These are phyloP conservation scores for Rhopalosiphum maidis DNA, from an alignment of 1,140 invertebrate species.

Conservation along the genomic window DNA sequence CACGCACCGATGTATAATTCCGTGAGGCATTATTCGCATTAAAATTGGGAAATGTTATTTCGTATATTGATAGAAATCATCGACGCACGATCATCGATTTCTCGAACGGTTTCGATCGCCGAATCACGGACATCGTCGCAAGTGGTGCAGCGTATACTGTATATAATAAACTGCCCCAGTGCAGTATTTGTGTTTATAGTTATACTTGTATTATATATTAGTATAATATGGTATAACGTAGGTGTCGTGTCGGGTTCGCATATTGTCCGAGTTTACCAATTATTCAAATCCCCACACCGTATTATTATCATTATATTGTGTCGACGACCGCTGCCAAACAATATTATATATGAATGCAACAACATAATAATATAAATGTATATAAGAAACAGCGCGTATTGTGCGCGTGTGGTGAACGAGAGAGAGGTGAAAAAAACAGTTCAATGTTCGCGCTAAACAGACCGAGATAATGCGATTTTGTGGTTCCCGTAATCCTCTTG, in stretches of 20 bases:
- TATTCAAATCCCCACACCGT: constrained; percentile 43
- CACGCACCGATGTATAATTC: neutral
- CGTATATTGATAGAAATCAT: constrained; percentile 12
- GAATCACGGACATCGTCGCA: neutral
- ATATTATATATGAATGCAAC: constrained; percentile 40
- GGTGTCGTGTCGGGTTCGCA: constrained; percentile 21
- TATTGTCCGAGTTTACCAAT: constrained; percentile 55
- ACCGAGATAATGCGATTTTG: constrained; percentile 57
- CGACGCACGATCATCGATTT: constrained; percentile 5
- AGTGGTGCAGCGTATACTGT: neutral
- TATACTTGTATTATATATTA: no score
- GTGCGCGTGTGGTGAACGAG: neutral
- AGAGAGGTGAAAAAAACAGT: constrained; percentile 51
- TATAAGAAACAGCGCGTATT: constrained; percentile 28
- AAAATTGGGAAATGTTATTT: neutral
- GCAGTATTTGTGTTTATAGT: neutral
- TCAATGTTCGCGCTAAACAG: constrained; percentile 52
- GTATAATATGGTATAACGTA: neutral
- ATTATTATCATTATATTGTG: constrained; percentile 38
- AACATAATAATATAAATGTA: constrained; percentile 49
- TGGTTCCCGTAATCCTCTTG: constrained; percentile 56
- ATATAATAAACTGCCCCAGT: neutral
- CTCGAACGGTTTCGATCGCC: neutral
- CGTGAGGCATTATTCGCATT: neutral
- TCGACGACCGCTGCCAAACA: constrained; percentile 37